A percentile compares a stretch with the other conserved stretches of the same genome.
phyloP scores from a whole-genome alignment of 1,140 invertebrate genomes.

The Papilio helenus region DNA sequence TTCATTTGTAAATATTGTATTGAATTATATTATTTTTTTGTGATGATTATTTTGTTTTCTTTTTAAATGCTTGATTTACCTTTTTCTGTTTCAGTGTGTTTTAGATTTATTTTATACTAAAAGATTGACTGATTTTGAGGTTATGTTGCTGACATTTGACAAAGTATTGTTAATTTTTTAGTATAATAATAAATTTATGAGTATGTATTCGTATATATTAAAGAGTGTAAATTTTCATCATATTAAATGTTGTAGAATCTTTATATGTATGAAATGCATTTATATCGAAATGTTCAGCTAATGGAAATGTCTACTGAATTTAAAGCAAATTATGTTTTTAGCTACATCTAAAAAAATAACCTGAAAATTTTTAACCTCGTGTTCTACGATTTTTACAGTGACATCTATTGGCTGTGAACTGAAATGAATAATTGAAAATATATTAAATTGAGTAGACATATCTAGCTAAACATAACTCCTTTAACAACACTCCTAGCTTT shows the following conservation, averaged over 20 bases:
- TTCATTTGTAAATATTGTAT: constrained; percentile 57
- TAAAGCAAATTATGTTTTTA: background rate
- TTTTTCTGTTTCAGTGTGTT: background rate
- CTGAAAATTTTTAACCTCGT: background rate
- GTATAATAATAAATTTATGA: background rate
- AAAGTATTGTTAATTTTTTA: background rate
- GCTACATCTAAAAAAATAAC: background rate
- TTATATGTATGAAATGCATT: background rate
- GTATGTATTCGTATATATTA: background rate
- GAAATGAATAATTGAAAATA: background rate
- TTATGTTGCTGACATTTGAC: background rate
- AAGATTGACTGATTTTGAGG: background rate
- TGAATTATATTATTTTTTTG: constrained; percentile 70
- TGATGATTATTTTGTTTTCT: constrained; percentile 59
- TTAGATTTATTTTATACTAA: background rate
- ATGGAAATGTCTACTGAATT: constrained; percentile 6
- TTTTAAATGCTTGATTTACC: constrained; percentile 34
- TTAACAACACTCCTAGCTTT: background rate
- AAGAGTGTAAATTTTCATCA: constrained; percentile 10
- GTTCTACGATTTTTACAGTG: background rate
- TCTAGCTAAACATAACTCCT: background rate
- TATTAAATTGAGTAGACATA: background rate
- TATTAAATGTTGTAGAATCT: constrained; percentile 9
- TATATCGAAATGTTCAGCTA: background rate
- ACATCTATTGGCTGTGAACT: constrained; percentile 2